Conservation (phyloP, 2,888 invertebrate genomes). For the Andricus curvator region DNA sequence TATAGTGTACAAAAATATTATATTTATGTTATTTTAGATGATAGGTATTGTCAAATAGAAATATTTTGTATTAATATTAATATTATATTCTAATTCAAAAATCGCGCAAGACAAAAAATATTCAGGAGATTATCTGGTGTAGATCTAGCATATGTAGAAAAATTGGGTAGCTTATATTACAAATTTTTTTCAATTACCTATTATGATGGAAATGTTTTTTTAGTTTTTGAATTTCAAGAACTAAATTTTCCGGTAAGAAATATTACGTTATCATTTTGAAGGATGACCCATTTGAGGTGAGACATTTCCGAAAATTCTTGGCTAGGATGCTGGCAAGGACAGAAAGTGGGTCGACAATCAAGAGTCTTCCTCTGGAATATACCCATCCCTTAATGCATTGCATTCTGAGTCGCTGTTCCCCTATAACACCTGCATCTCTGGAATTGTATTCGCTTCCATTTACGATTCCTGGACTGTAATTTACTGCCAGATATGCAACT, state of each 20-base stretch:
- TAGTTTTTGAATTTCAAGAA: neutral
- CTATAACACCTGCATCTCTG: neutral
- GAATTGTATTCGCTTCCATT: slow-evolving; percentile 4
- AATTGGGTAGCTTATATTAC: too few species aligned
- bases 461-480: neutral
- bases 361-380: neutral
- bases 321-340: neutral
- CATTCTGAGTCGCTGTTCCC: neutral
- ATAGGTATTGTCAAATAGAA: too few species aligned
- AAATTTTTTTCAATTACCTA: neutral
- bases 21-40: too few species aligned
- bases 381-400: neutral
- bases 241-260: neutral
- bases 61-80: too few species aligned
- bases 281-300: neutral
- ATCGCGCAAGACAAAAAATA: too few species aligned
- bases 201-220: neutral
- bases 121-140: too few species aligned
- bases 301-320: slow-evolving; percentile 12
- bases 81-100: too few species aligned
- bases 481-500: neutral
- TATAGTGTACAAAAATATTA: too few species aligned
- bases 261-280: slow-evolving; percentile 6
- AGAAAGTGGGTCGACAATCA: slow-evolving; percentile 23
- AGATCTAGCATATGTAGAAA: too few species aligned